Base-by-base conservation (phyloP, 2,797 vertebrate species). In the Chloroceryle amazona region DNA sequence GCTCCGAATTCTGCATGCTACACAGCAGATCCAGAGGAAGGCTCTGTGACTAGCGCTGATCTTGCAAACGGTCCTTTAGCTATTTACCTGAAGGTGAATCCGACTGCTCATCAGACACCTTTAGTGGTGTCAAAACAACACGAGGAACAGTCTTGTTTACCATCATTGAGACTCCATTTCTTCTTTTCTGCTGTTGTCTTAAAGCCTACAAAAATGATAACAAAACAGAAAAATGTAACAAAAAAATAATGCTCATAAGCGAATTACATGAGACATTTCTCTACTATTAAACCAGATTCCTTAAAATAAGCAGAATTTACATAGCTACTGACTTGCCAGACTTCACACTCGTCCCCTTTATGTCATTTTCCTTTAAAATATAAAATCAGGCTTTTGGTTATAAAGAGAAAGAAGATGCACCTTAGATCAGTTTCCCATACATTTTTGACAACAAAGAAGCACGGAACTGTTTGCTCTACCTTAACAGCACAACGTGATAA, bases 81-180 rank as follows among this genome's bases (percentile, higher is more conserved):
- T 96, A 87, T 98, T 98, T 98, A 99, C 98, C 98, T 98, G 98
- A 98, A 97, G 98, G 98, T 90, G 98, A 98, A 97, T 99, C 98
- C 88, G 98, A 98, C 97, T 98, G 98, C 98, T 99, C 98, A 90
- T 98, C 98, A 97, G 98, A 98, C 98, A 99, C 98, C 98, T 99
- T 99, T 97, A 99, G 96, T 97, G 98, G 98, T 97, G 98, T 99
- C 98, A 99, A 97, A 96, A 99, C 98, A 94, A 99, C 98, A 96
- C 98, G 98, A 98, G 98, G 98, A 95, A 99, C 98, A 97, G 98
- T 98, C 98, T 99, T 99, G 98, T 98, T 99, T 98, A 98, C 98
- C 98, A 99, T 99, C 98, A 99, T 98, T 96, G 98, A 98, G 95
- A 98, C 98, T 97, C 98, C 98, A 98, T 98, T 99, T 98, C 98